Evolutionary conservation across 1,140 invertebrate genomes (phyloP).

Genomic region (Pentalonia nigronervosa): DNA sequence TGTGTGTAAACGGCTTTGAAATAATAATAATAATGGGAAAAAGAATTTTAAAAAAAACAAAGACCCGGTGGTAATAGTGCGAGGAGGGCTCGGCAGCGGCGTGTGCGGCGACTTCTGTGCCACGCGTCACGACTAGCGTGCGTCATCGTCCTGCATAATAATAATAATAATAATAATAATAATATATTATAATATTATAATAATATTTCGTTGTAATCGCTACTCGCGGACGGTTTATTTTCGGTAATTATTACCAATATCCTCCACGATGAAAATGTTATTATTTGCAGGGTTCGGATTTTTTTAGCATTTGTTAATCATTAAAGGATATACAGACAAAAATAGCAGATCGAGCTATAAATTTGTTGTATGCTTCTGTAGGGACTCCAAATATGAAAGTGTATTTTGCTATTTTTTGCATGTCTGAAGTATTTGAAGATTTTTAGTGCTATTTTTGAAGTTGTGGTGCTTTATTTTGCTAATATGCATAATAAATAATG

Average conservation of each 20-base stretch:
- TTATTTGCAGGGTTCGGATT: not conserved
- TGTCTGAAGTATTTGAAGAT: too few relatives aligned
- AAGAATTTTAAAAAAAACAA: not conserved
- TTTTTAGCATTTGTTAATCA: too few relatives aligned
- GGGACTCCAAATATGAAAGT: too few relatives aligned
- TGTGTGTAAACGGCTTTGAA: not conserved
- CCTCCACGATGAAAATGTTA: not conserved
- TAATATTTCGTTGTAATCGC: not conserved
- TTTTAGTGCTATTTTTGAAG: too few relatives aligned
- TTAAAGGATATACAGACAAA: too few relatives aligned
- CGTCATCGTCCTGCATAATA: not conserved
- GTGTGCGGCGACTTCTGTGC: slow-evolving; percentile 31
- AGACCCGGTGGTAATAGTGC: not conserved
- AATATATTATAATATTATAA: too few relatives aligned
- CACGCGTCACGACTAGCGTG: slow-evolving; percentile 25
- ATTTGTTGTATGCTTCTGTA: too few relatives aligned
- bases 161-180: too few relatives aligned
- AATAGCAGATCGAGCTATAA: too few relatives aligned
- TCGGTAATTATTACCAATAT: not conserved
- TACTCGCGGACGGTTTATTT: not conserved
- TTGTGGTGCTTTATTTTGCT: too few relatives aligned
- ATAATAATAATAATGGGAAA: slow-evolving; percentile 21
- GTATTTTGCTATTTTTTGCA: too few relatives aligned
- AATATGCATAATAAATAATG: too few relatives aligned
- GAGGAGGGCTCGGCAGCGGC: not conserved